Evolutionary conservation across 2,113 vertebrate species (phyloP).

Genomic region (Pomatorhinus ruficollis): DNA sequence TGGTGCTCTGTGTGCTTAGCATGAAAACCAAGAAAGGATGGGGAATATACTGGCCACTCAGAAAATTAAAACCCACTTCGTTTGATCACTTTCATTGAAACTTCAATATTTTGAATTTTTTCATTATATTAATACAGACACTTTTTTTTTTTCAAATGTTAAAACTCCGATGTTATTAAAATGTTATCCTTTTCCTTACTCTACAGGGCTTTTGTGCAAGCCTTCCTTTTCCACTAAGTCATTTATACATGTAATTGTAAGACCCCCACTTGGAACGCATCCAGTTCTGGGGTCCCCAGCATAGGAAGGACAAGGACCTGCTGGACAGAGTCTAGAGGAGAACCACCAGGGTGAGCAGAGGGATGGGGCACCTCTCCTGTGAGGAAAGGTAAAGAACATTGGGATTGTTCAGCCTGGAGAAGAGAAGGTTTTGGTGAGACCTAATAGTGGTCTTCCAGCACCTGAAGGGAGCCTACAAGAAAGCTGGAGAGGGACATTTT

Average conservation of each 20-base stretch:
- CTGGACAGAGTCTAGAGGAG: not conserved
- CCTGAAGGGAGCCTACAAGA: not conserved
- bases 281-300: not conserved
- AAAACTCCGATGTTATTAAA: not conserved
- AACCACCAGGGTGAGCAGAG: not conserved
- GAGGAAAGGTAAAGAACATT: not conserved
- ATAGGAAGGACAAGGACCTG: not conserved
- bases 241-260: not conserved
- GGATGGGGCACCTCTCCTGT: not conserved
- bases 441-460: no score
- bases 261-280: not conserved
- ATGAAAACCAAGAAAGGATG: not conserved
- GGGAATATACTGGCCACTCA: no score
- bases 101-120: not conserved
- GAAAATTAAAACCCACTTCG: not conserved
- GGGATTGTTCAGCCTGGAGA: not conserved
- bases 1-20: not conserved
- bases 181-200: not conserved
- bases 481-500: not conserved
- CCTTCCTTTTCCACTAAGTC: not conserved
- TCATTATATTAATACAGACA: not conserved
- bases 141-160: not conserved
- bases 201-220: not conserved
- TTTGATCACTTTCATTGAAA: not conserved
- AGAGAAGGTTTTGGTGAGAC: not conserved